Base-by-base conservation (phyloP, 1,140 invertebrate species). In the Holotrichia oblita region DNA sequence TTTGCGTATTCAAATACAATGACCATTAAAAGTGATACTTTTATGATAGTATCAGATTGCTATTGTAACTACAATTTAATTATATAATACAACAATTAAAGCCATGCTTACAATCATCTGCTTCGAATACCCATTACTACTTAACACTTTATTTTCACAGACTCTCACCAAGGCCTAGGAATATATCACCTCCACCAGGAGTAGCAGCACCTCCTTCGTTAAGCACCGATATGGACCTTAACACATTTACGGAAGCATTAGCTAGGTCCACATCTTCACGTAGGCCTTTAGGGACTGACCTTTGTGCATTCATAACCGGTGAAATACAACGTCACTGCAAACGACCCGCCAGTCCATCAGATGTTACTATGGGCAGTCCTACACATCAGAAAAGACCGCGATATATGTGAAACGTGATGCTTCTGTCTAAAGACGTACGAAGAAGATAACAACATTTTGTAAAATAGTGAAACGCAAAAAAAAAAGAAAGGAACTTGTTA, bases 241-340 rank as follows among this genome's bases (percentile, higher is more conserved):
- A 93, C 80, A 93, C 92, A 79, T 95, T 95, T 84, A 90, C 92
- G 85, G 93, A 95, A 89, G 94, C 94, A 77, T 90, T 95, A 82
- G 91, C 92, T 78, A 85, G 90, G 79, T 89, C 90, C 86, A 88
- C 90, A 88, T 82, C 87, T 84, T 85, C 81, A 85, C 87, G 82
- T 85, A 86, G 77, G 83, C 87, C 77, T 86, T 85, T 80, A 80
- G 86, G 79, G 20, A 89, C 91, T 40, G 93, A 95, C 85, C 87
- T 95, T 78, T 94, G 92, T 86, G 89, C 92, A 81, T 94, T 95
- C 87, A 93, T 95, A 85, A 90, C 90, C 82, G 93, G 93, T 82
- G 94, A 95, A 88, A 93, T 94, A 84, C 92, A 92, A 77, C 89
- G 94, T 77, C 92, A 94, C 82, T 88, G 90, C 85, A 95, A 95